These are phyloP conservation scores for Patella pellucida DNA, from an alignment of 2,888 invertebrate genomes.

Conservation along the genomic window DNA sequence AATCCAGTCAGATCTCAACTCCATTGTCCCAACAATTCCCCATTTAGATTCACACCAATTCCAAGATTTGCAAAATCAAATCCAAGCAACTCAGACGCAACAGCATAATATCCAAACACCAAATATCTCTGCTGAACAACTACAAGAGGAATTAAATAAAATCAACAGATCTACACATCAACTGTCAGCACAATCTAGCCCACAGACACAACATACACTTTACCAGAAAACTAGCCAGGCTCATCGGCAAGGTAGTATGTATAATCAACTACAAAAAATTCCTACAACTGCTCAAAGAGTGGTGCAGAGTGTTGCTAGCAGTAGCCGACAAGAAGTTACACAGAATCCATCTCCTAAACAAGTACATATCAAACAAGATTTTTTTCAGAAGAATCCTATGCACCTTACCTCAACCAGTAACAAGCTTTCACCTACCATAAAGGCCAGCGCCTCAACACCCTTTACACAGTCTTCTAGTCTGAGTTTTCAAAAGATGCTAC, in stretches of 20 bases:
- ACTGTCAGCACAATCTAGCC: background rate
- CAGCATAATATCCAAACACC: background rate
- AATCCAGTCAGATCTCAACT: background rate
- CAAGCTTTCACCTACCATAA: background rate
- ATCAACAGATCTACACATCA: background rate
- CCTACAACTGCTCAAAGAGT: background rate
- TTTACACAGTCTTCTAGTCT: background rate
- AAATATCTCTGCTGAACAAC: background rate
- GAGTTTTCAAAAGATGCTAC: background rate
- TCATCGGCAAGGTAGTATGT: too few species aligned
- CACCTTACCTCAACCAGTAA: background rate
- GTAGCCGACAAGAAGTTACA: background rate
- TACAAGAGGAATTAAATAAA: conserved; percentile 2
- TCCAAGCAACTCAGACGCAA: background rate
- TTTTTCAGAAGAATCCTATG: background rate
- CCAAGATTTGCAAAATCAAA: background rate
- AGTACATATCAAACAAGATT: background rate
- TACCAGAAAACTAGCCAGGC: too few species aligned
- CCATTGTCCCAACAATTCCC: background rate
- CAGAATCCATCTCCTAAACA: background rate
- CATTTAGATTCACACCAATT: background rate
- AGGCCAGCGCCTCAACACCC: too few species aligned
- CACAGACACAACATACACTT: background rate
- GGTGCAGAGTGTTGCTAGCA: background rate
- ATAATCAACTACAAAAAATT: background rate